Evolutionary conservation across 1,140 invertebrate genomes (phyloP), one percentile per base, ranked within the genome.

Genomic region (Cydia strobilella): DNA sequence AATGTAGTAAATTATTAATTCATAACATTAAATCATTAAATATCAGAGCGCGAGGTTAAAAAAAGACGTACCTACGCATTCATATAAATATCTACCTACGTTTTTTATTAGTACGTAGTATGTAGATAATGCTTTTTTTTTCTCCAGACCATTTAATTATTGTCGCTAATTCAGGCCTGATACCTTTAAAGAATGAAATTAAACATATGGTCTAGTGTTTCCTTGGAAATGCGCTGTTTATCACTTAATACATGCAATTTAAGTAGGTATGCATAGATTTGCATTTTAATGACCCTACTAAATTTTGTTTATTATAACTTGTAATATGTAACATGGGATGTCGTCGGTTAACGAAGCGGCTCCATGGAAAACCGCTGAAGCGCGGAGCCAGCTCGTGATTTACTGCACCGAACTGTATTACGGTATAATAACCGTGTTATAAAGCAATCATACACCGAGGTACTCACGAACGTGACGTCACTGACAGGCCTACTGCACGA

Each of bases 381-480:
- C 65, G 65, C 15, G 27, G 65, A 69, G 27, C 12, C 27, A 18
- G 18, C 65, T 35, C 65, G 65, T 69, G 65, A 69, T 69, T 69
- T 69, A 69, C 65, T 69, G 31, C 65, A 69, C 31, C 65, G n/a
- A 35, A 69, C 65, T 18, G 31, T 35, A 39, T 69, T 69, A 69
- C 65, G 65, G 65, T 69, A 69, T 69, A 69, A 69, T 69, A 69
- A 69, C 65, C 65, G 65, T 69, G 65, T 69, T 69, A 69, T 35
- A 69, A 35, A 69, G 65, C 65, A 39, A 65, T 69, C 65, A 69
- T 69, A 69, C 65, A 23, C 65, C 65, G 27, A 69, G 31, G 27
- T 35, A 42, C 65, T 35, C n/a, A 69, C 35, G 31, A 35, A 69
- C 31, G 20, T 35, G 27, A 69, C 65, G 65, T 69, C 65, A 69